Conservation (phyloP, 2,113 vertebrate genomes). For the Sphaerodactylus townsendi region DNA sequence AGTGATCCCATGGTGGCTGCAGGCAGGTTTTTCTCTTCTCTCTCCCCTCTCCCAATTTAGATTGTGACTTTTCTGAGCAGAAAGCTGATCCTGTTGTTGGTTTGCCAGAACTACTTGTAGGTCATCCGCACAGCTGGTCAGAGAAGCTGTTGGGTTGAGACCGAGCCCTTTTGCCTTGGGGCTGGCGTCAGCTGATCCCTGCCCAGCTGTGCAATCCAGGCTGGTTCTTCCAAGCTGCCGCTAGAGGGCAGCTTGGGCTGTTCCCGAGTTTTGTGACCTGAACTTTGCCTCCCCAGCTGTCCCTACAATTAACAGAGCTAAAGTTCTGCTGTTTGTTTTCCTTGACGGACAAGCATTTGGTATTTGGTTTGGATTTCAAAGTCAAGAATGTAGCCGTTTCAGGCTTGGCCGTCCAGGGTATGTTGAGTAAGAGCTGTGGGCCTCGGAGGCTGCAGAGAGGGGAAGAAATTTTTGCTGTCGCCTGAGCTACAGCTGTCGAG, state of each 20-base stretch:
- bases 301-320: conserved; percentile 20
- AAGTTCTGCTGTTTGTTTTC: conserved; percentile 48
- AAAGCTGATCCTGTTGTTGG: neutral
- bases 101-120: too few species aligned
- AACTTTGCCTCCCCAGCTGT: neutral
- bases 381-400: conserved; percentile 40
- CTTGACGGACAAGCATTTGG: conserved; percentile 48
- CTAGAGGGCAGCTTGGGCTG: conserved; percentile 66
- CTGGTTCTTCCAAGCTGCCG: conserved; percentile 10
- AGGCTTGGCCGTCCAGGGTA: neutral
- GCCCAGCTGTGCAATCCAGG: too few species aligned
- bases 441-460: conserved; percentile 9
- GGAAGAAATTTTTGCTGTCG: conserved; percentile 18
- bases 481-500: conserved; percentile 8
- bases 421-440: conserved; percentile 2
- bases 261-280: neutral
- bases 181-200: neutral
- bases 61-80: neutral
- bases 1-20: neutral
- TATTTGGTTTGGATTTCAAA: conserved; percentile 53
- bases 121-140: too few species aligned
- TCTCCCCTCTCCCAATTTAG: neutral
- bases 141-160: too few species aligned
- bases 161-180: neutral
- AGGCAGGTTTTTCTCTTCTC: conserved; percentile 19